A percentile compares a stretch with the other conserved stretches of the same genome.
phyloP scores from a whole-genome alignment of 2,797 vertebrate genomes.

The Botia almorhae region DNA sequence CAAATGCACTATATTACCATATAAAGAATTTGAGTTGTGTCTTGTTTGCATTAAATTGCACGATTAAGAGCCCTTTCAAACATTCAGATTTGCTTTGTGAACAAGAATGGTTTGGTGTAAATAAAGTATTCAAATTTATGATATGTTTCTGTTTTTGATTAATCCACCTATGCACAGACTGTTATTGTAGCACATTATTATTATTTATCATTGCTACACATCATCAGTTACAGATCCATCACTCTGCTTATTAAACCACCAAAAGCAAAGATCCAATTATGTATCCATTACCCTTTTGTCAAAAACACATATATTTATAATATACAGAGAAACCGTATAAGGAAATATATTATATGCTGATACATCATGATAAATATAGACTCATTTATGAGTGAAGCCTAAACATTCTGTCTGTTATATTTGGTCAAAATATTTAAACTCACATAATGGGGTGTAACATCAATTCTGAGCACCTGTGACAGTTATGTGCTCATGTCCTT shows the following conservation, averaged over 20 bases:
- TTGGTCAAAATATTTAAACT: slow-evolving; percentile 45
- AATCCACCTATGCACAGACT: background rate
- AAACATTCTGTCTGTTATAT: slow-evolving; percentile 50
- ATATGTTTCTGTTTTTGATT: background rate
- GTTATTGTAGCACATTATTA: background rate
- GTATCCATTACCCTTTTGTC: background rate
- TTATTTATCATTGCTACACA: background rate
- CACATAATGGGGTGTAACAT: slow-evolving; percentile 47
- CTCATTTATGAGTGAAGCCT: too few relatives aligned
- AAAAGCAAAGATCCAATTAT: background rate
- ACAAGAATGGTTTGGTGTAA: slow-evolving; percentile 63
- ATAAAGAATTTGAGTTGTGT: background rate
- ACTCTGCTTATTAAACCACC: background rate
- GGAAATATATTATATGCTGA: too few relatives aligned
- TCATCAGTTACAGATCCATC: background rate
- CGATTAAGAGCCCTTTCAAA: slow-evolving; percentile 3
- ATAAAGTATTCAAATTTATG: slow-evolving; percentile 62
- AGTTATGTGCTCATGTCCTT: slow-evolving; percentile 39
- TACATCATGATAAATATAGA: too few relatives aligned
- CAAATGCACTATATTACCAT: slow-evolving; percentile 1
- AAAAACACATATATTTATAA: background rate
- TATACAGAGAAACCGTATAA: too few relatives aligned
- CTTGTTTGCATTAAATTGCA: slow-evolving; percentile 12
- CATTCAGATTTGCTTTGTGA: slow-evolving; percentile 23
- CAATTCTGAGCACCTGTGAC: slow-evolving; percentile 21